Conservation (phyloP, 2,888 invertebrate genomes). For the Cosmia trapezina region DNA sequence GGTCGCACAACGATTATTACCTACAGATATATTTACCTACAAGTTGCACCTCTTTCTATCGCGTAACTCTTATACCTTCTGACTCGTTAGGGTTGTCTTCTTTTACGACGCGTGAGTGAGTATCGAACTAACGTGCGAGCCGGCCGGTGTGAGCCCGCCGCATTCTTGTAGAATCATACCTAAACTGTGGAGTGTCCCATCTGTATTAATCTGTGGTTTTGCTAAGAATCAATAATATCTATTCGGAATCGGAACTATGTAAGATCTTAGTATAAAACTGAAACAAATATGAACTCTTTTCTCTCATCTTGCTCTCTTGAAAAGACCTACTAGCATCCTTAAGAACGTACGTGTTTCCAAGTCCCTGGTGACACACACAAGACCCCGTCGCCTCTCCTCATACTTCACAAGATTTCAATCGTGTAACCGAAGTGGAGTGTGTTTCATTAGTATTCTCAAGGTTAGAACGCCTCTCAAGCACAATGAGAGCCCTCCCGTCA, state of each 20-base stretch:
- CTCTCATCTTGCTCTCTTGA: background rate
- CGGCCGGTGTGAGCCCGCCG: too few species aligned
- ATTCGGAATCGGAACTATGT: background rate
- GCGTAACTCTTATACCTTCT: too few species aligned
- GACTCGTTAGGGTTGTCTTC: too few species aligned
- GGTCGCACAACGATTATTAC: too few species aligned
- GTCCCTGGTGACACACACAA: background rate
- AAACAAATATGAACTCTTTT: background rate
- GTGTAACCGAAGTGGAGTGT: slow-evolving; percentile 55
- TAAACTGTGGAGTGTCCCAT: too few species aligned
- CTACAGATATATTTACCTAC: too few species aligned
- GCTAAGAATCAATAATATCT: too few species aligned
- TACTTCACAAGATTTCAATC: slow-evolving; percentile 58
- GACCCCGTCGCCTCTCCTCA: slow-evolving; percentile 17
- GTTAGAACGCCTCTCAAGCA: slow-evolving; percentile 57
- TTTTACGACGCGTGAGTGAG: too few species aligned
- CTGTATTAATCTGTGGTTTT: too few species aligned
- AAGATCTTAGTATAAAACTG: background rate
- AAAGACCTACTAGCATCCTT: background rate
- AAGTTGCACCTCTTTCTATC: too few species aligned
- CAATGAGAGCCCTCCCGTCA: slow-evolving; percentile 63
- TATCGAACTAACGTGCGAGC: too few species aligned
- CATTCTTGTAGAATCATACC: too few species aligned
- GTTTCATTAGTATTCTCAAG: slow-evolving; percentile 65
- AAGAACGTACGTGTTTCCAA: background rate